Evolutionary conservation across 30 jellyfish, hydroid and myxozoan species (phyloP), one percentile per base, ranked within the genome.

Genomic region (Mastigias papua): DNA sequence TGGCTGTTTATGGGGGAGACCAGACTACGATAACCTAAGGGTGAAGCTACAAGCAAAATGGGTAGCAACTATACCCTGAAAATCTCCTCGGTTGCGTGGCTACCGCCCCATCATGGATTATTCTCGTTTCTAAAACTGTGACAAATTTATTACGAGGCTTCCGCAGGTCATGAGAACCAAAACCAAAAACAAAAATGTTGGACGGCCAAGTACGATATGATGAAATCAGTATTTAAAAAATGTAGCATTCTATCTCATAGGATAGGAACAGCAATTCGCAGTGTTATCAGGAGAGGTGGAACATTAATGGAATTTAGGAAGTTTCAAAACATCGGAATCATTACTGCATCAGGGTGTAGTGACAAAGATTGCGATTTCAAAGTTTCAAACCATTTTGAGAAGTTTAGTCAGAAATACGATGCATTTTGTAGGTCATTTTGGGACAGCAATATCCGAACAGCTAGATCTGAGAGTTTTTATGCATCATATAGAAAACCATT

Each of bases 381-480:
- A 46, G 67, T 83, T 20, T 49, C 51, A 7, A 11, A 20, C 15
- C 26, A 68, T 29, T 83, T 69, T 61, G 72, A 83, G 48, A 69
- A 54, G 21, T 83, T 83, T 51, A 70, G 61, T 34, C 92, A 83
- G 72, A 83, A 83, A 57, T 34, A 69, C 48, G 92, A 83, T 6
- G 78, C 63, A 58, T 83, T 83, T 42, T 83, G 86, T 37, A 35
- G 92, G 30, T 83, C 92, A 27, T 83, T 69, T 69, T 83, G 92
- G 92, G 92, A 83, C 28, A 80, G 57, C 7, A 69, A 15, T 1
- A 37, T 83, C 20, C 69, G 34, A 57, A 67, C 92, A 20, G 31
- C 26, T 22, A 72, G 70, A 34, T 67, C 92, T n/a, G 92, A 83
- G 46, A 34, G 26, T 20, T 83, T 83, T 70, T 83, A 83, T 63